These are phyloP conservation scores for Heteromyza rotundicornis DNA, from an alignment of 2,888 invertebrate genomes.

Conservation along the genomic window DNA sequence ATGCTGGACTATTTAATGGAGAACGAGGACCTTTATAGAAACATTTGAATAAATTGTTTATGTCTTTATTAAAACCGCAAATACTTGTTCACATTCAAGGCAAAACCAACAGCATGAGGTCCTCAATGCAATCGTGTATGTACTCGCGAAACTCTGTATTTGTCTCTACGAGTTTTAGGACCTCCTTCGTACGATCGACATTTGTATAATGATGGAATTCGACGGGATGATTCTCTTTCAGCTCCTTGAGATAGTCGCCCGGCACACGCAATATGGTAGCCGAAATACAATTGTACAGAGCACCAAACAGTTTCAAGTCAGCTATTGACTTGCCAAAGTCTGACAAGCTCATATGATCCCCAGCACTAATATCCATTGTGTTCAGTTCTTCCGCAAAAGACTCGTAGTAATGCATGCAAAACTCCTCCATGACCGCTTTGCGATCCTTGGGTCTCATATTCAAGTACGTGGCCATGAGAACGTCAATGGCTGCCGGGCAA, in stretches of 20 bases:
- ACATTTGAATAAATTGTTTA: background rate
- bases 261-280: slow-evolving; percentile 54
- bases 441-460: slow-evolving; percentile 43
- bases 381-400: slow-evolving; percentile 46
- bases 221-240: slow-evolving; percentile 51
- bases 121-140: slow-evolving; percentile 47
- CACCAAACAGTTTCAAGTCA: slow-evolving; percentile 56
- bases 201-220: slow-evolving; percentile 59
- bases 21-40: slow-evolving; percentile 2
- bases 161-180: slow-evolving; percentile 38
- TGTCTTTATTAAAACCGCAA: too few relatives aligned
- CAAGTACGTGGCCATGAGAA: slow-evolving; percentile 51
- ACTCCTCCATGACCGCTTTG: slow-evolving; percentile 30
- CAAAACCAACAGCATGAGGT: slow-evolving; percentile 45
- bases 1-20: slow-evolving; percentile 47
- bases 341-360: slow-evolving; percentile 46
- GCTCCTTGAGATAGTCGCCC: slow-evolving; percentile 49
- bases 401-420: slow-evolving; percentile 41
- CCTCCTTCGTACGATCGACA: slow-evolving; percentile 43
- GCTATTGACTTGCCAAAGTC: slow-evolving; percentile 56
- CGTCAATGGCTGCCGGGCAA: slow-evolving; percentile 55
- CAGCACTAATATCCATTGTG: slow-evolving; percentile 43
- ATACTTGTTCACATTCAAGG: background rate
- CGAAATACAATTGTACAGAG: slow-evolving; percentile 57
- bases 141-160: slow-evolving; percentile 38